Conservation (phyloP, 2,113 vertebrate species). For the Corythornis cristatus region DNA sequence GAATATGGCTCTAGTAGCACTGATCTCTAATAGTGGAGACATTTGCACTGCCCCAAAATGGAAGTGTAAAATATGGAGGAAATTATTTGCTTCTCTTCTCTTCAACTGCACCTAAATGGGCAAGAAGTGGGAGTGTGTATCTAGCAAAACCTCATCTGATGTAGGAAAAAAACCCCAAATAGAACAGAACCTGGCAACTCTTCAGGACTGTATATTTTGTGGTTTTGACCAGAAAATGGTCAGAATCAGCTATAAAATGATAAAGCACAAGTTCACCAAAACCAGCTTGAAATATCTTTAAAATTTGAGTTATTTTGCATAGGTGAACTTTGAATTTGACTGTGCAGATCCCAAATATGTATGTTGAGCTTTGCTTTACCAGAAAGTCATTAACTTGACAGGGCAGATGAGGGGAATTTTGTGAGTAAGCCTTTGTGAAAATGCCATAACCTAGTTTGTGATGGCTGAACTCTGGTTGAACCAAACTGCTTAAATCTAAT, state of each 20-base stretch:
- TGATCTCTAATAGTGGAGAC: background rate
- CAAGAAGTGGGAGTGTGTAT: background rate
- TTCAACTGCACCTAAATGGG: background rate
- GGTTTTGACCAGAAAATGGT: background rate
- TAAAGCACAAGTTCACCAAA: background rate
- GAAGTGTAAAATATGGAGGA: background rate
- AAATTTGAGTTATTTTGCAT: background rate
- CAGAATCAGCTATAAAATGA: background rate
- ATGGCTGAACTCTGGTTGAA: constrained; percentile 7
- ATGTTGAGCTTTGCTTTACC: background rate
- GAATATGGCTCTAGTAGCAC: background rate
- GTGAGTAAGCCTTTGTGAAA: background rate
- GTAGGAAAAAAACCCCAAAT: background rate
- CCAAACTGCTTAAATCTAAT: background rate
- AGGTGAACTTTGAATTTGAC: background rate
- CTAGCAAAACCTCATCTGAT: background rate
- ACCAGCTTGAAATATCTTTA: background rate
- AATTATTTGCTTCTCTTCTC: background rate
- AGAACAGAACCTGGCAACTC: background rate
- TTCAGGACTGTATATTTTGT: background rate
- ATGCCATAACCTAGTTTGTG: background rate
- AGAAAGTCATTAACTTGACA: background rate
- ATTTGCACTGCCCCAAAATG: background rate
- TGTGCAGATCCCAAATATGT: fast-evolving
- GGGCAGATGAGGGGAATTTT: background rate